Evolutionary conservation across 1,140 invertebrate species (phyloP).

Genomic region (Zaprionus ghesquierei): DNA sequence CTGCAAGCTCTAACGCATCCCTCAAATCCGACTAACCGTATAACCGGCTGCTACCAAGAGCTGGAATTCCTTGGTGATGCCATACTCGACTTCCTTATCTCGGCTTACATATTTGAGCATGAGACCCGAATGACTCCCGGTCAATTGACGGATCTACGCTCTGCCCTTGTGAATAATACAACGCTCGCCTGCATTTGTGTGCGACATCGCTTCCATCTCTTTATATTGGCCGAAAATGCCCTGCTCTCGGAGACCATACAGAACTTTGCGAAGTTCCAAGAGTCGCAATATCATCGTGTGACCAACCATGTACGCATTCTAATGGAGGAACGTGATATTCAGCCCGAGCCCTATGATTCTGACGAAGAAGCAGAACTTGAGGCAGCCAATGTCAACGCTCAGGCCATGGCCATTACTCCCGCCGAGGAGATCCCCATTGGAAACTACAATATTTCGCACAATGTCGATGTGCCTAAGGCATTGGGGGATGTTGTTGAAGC

Average conservation of each 20-base stretch:
- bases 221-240: constrained; percentile 86
- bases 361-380: constrained; percentile 51
- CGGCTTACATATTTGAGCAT: constrained; percentile 92
- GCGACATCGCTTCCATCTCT: constrained; percentile 91
- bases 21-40: constrained; percentile 92
- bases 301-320: constrained; percentile 86
- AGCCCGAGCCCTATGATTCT: constrained; percentile 37
- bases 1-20: constrained; percentile 96
- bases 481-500: constrained; percentile 97
- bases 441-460: constrained; percentile 84
- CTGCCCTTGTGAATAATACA: constrained; percentile 97
- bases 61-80: constrained; percentile 98
- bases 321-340: constrained; percentile 86
- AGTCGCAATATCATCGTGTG: constrained; percentile 87
- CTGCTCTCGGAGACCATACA: constrained; percentile 88
- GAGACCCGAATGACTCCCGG: constrained; percentile 88
- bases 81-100: constrained; percentile 96
- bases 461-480: constrained; percentile 95
- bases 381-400: not conserved
- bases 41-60: constrained; percentile 96
- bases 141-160: constrained; percentile 94
- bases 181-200: constrained; percentile 95
- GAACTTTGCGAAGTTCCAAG: constrained; percentile 91
- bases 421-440: not conserved
- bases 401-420: not conserved